Evolutionary conservation across 1,140 invertebrate genomes (phyloP).

Genomic region (Calliopsis andreniformis): DNA sequence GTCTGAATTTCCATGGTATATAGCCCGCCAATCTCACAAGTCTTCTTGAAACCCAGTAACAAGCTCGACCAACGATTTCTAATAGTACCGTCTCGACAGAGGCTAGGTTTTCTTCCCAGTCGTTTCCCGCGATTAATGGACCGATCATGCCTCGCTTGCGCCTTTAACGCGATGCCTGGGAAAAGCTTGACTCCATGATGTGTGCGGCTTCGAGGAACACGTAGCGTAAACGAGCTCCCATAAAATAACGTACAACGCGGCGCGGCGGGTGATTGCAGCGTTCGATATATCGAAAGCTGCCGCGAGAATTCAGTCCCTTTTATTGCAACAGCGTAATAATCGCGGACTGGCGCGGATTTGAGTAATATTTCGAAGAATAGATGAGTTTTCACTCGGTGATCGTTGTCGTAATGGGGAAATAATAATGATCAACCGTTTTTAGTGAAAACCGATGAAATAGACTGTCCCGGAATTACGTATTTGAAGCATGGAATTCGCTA

Average conservation of each 20-base stretch:
- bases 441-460: not conserved
- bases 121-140: constrained; percentile 9
- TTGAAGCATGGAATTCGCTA: not conserved
- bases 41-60: not conserved
- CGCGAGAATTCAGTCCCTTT: constrained; percentile 12
- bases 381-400: not conserved
- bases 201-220: not conserved
- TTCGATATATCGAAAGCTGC: constrained; percentile 16
- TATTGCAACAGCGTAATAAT: constrained; percentile 7
- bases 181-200: not conserved
- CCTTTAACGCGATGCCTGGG: not conserved
- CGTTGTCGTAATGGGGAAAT: not conserved
- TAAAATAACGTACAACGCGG: constrained; percentile 40
- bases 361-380: constrained; percentile 1
- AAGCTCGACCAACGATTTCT: not conserved
- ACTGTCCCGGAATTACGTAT: not conserved
- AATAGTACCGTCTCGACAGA: not conserved
- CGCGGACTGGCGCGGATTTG: constrained; percentile 13
- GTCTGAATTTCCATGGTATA: no score
- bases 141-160: not conserved
- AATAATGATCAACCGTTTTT: not conserved
- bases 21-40: not conserved
- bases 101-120: not conserved
- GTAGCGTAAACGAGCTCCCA: constrained; percentile 24
- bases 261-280: constrained; percentile 35